Percentiles rank a stretch among this genome's conserved stretches.
phyloP scores from a whole-genome alignment of 2,888 invertebrate genomes.

The Pterobdella sp. region DNA sequence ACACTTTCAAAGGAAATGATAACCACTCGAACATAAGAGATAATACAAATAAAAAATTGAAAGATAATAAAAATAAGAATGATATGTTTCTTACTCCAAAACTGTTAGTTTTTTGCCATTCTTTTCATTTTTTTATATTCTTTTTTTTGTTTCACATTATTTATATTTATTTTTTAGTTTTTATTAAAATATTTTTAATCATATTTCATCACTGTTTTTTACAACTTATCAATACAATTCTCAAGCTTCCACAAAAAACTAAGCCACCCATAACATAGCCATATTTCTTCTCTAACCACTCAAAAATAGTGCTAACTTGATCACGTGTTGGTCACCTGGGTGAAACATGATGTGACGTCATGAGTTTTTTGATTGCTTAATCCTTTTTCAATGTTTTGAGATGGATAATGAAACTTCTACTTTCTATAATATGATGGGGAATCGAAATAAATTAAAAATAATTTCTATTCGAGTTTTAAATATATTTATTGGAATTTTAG shows the following conservation, averaged over 20 bases:
- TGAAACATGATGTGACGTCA: too few relatives aligned
- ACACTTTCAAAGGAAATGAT: background rate
- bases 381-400: too few relatives aligned
- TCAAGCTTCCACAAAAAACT: background rate
- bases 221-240: background rate
- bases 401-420: too few relatives aligned
- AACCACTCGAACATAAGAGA: background rate
- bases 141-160: background rate
- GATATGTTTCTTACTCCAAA: constrained; percentile 3
- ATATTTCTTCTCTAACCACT: too few relatives aligned
- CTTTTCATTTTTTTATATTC: background rate
- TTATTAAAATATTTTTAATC: background rate
- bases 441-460: too few relatives aligned
- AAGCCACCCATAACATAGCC: too few relatives aligned
- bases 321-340: too few relatives aligned
- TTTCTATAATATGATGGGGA: too few relatives aligned
- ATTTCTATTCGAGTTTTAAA: too few relatives aligned
- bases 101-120: constrained; percentile 8
- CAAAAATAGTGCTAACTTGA: too few relatives aligned
- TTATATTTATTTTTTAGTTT: background rate
- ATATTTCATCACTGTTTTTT: background rate
- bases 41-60: background rate
- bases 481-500: too few relatives aligned
- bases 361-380: too few relatives aligned
- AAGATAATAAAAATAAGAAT: background rate